phyloP scores from a whole-genome alignment of 2,113 vertebrate species.

The Athene cunicularia region DNA sequence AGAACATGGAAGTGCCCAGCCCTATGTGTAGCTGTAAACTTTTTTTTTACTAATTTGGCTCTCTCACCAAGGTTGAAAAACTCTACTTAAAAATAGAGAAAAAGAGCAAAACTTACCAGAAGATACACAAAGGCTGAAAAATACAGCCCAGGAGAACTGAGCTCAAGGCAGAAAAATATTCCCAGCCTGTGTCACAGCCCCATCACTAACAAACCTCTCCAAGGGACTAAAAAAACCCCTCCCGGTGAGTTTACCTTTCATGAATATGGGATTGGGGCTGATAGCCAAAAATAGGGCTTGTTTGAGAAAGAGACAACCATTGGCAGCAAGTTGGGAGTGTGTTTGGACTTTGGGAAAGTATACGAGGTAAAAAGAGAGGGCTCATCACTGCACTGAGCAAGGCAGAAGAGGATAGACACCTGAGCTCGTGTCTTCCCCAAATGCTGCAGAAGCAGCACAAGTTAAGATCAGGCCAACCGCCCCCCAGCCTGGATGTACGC shows the following conservation, averaged over 20 bases:
- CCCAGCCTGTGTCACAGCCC: neutral
- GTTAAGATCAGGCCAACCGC: neutral
- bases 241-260: neutral
- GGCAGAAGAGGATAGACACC: neutral
- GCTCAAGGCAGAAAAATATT: neutral
- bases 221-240: neutral
- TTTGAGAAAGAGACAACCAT: neutral
- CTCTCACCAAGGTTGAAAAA: neutral
- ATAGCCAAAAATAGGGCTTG: neutral
- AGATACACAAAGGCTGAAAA: neutral
- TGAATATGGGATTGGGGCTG: neutral
- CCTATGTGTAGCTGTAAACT: fast-evolving
- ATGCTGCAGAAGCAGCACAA: neutral
- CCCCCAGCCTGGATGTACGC: neutral
- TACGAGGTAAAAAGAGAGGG: neutral
- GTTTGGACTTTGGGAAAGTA: neutral
- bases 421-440: fast-evolving
- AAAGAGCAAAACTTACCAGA: neutral
- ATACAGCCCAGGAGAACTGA: neutral
- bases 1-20: neutral
- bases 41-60: neutral
- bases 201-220: neutral
- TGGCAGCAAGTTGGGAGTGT: neutral
- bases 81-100: neutral
- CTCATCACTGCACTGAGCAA: neutral